Percentiles rank a stretch among this genome's conserved stretches.
These are phyloP conservation scores for Aselliscus stoliczkanus DNA, from an alignment of 2,797 vertebrate species.

Conservation along the genomic window DNA sequence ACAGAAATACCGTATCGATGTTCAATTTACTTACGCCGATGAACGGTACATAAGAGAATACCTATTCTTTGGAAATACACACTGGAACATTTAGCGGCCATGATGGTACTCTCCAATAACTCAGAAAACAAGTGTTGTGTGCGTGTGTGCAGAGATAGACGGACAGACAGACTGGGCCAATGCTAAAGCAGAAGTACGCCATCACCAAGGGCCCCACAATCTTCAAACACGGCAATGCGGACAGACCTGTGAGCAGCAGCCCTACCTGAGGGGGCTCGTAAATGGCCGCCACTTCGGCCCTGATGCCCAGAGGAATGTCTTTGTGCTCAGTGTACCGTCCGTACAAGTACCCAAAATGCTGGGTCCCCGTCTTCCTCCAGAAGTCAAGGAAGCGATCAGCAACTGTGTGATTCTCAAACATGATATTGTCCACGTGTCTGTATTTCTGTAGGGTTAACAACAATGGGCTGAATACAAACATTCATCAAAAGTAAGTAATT, in stretches of 20 bases:
- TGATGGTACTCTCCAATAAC: background rate
- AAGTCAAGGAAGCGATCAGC: conserved; percentile 99
- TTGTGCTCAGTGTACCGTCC: conserved; percentile 97
- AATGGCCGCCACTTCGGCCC: conserved; percentile 96
- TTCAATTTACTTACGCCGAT: background rate
- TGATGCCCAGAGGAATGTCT: conserved; percentile 96
- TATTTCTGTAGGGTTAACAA: conserved; percentile 90
- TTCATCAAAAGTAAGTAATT: background rate
- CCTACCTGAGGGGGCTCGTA: conserved; percentile 97
- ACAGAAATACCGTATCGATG: fast-evolving
- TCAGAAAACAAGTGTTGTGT: background rate
- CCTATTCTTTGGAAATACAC: background rate
- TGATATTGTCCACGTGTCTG: conserved; percentile 99
- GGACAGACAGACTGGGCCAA: background rate
- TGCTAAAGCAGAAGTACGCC: fast-evolving
- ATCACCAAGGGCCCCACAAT: background rate
- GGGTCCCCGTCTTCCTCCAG: conserved; percentile 98
- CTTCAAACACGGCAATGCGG: fast-evolving
- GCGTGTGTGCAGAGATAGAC: fast-evolving
- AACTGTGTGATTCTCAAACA: conserved; percentile 99
- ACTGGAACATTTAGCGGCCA: background rate
- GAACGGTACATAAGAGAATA: background rate
- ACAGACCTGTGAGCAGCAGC: fast-evolving
- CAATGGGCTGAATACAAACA: background rate
- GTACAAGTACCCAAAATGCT: conserved; percentile 94